Evolutionary conservation across 2,113 vertebrate species (phyloP), one percentile per base, ranked within the genome.

Genomic region (Laterallus jamaicensis): DNA sequence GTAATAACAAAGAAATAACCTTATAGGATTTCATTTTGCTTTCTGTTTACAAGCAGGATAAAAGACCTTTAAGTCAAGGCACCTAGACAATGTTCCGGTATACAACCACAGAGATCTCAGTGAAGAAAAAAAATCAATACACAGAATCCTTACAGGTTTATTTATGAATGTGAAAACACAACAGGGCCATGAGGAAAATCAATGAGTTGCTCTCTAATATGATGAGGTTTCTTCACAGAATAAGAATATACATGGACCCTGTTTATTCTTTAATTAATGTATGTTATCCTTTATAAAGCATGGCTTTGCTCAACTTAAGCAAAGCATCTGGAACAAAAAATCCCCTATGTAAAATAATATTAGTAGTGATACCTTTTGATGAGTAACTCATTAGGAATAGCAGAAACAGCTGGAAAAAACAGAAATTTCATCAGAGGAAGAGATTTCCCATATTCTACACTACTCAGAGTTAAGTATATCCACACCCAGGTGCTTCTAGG

Each of bases 21-120:
- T 54, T 67, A 56, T 5, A 16, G 56, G 92, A 89, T 26, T 49
- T n/a, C 11, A 59, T 79, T 88, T 79, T 84, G 73, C 42, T 67
- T 90, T 31, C 91, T 55, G 58, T 88, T 96, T 94, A 85, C 69
- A 93, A 32, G 42, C 13, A 85, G 6, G 42, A 77, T 84, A 47
- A 96, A 95, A 79, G 90, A 93, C 59, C 91, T 90, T 50, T 74
- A 92, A 82, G 66, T 70, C 87, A 94, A 94, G 12, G 26, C 64
- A 78, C 75, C 56, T 9, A 73, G 50, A 2, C 64, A 64, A 66
- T 66, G 42, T 60, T 82, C 67, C 9, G 2, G 50, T 82, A 83
- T 54, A 73, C 67, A 86, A 49, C 16, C 59, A 15, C 37, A 76
- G n/a, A 76, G 26, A 58, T 60, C 37, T 54, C 32, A 93, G 14